Evolutionary conservation across 2,113 vertebrate species (phyloP), one percentile per base, ranked within the genome.

Genomic region (Ctenomys sociabilis): DNA sequence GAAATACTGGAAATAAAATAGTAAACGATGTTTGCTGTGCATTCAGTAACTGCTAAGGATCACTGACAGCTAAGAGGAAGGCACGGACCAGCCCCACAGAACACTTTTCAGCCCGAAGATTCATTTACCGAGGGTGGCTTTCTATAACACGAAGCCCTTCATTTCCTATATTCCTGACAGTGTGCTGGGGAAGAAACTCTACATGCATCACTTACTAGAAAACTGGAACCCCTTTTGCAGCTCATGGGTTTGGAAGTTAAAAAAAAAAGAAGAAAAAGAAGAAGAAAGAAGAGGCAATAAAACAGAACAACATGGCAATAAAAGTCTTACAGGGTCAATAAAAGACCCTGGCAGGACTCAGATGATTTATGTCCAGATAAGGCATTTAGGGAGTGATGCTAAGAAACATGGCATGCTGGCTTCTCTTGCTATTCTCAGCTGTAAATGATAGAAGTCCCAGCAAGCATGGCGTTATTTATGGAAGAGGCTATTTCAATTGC

Each of bases 211-310:
- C 16, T 90, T 49, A 66, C 61, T 85, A 54, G 66, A 28, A 95
- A 72, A 95, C 57, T 92, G 54, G 80, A 94, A 68, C 57, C 66
- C 63, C 68, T 73, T 96, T 95, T 93, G 83, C 87, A 63, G 40
- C 59, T 81, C 52, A 57, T n/a, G 59, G 35, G 93, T 93, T 84
- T 88, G 84, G 88, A 26, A 83, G 81, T 84, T 16, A 16, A 68
- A 92, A 72, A 83, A 63, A 22, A 59, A 93, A n/a, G n/a, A n/a
- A n/a, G n/a, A 61, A 83, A 57, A 19, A 68, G 52, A 91, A 87
- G 57, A 92, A 92, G 72, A 88, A 89, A 88, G 35, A 96, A 93
- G 63, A 84, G 57, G 68, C 73, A 86, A 94, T 93, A 93, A 91
- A 94, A 91, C 22, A 19, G 49, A 90, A 78, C 63, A 66, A 92